Evolutionary conservation across 2,113 vertebrate species (phyloP).

Genomic region (Polypterus bichir): DNA sequence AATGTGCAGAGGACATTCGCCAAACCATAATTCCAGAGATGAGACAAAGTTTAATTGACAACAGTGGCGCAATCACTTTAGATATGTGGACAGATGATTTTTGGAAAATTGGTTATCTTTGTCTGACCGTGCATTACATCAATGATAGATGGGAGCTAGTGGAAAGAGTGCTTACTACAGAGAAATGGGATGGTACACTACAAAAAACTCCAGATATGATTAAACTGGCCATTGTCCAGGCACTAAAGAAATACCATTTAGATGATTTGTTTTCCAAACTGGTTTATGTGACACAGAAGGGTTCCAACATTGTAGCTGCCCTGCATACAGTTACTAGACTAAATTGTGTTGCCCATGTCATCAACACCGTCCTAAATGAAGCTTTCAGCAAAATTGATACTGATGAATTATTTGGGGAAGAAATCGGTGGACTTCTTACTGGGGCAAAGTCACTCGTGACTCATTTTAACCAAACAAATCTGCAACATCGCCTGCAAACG

Average conservation of each 20-base stretch:
- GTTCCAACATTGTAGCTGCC: constrained; percentile 1
- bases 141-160: constrained; percentile 8
- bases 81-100: constrained; percentile 13
- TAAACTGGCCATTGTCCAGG: too few species aligned
- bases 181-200: constrained; percentile 4
- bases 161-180: constrained; percentile 9
- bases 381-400: constrained; percentile 2
- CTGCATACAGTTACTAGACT: not conserved
- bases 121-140: constrained; percentile 8
- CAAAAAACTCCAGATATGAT: not conserved
- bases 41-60: constrained; percentile 2
- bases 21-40: constrained; percentile 10
- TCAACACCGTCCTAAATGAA: not conserved
- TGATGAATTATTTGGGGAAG: constrained; percentile 5
- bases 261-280: constrained; percentile 7
- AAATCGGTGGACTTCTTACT: constrained; percentile 3
- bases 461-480: constrained; percentile 4
- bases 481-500: constrained; percentile 11
- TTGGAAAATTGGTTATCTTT: constrained; percentile 11
- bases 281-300: constrained; percentile 8
- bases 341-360: too few species aligned
- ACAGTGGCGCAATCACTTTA: constrained; percentile 7
- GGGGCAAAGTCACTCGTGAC: not conserved
- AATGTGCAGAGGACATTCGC: constrained; percentile 13
- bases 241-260: too few species aligned